Conservation (phyloP, 2,113 vertebrate species). For the Polyodon spathula region DNA sequence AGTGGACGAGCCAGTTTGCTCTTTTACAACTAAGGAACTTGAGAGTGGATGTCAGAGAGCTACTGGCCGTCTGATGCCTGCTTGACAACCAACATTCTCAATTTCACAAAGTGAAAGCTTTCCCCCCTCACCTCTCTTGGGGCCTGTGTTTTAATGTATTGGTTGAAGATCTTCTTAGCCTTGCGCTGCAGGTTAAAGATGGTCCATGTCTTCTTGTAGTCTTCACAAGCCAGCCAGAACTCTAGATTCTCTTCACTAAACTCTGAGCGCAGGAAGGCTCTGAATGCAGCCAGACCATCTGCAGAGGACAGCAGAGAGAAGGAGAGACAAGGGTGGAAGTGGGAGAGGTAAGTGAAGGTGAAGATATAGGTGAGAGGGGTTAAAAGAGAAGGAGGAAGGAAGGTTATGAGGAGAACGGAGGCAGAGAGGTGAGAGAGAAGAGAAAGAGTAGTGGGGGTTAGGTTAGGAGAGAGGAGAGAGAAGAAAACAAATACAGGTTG, state of each 20-base stretch:
- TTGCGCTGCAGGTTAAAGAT: conserved; percentile 67
- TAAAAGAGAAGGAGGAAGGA: background rate
- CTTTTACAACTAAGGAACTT: no score
- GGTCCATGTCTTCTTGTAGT: conserved; percentile 78
- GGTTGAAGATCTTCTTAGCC: conserved; percentile 72
- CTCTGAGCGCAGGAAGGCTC: conserved; percentile 80
- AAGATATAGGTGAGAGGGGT: no score
- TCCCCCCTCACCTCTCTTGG: conserved; percentile 74
- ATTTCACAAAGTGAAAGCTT: background rate
- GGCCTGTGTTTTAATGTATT: conserved; percentile 75
- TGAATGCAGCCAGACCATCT: conserved; percentile 71
- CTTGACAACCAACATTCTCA: background rate
- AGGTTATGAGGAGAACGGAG: conserved; percentile 34
- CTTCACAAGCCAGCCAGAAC: conserved; percentile 86
- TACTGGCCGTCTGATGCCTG: background rate
- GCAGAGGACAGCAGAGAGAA: background rate
- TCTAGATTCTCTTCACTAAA: conserved; percentile 95
- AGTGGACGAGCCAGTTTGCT: no score
- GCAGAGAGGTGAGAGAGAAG: background rate
- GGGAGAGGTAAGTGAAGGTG: no score
- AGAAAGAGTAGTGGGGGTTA: no score
- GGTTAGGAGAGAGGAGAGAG: no score
- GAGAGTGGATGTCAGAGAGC: background rate
- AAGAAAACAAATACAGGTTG: no score
- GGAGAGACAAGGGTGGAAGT: background rate